These are phyloP conservation scores for Dascyllus trimaculatus DNA, from an alignment of 2,113 vertebrate genomes.

Conservation along the genomic window DNA sequence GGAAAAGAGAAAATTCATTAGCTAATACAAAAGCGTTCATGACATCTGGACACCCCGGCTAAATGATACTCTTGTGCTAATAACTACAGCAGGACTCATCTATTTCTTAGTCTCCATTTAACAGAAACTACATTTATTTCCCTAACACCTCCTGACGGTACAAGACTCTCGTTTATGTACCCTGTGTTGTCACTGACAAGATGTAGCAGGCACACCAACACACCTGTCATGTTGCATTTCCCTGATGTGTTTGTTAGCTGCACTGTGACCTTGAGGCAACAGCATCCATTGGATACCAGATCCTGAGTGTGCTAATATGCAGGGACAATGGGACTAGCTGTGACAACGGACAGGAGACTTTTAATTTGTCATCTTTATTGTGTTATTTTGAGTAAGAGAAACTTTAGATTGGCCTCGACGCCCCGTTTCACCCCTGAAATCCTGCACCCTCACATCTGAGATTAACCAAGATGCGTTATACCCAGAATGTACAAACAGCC, in stretches of 20 bases:
- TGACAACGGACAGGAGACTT: neutral
- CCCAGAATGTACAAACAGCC: too few species aligned
- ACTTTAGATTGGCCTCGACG: neutral
- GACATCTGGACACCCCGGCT: constrained; percentile 21
- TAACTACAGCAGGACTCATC: constrained; percentile 7
- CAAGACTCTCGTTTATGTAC: constrained; percentile 13
- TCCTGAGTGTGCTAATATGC: neutral
- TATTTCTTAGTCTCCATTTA: constrained; percentile 7
- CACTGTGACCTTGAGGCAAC: constrained; percentile 37
- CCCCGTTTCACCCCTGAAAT: too few species aligned
- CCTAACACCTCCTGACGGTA: neutral
- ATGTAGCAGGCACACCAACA: constrained; percentile 6
- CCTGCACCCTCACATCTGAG: too few species aligned
- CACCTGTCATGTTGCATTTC: constrained; percentile 25
- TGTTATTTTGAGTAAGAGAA: neutral
- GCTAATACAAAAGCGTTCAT: neutral
- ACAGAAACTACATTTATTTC: constrained; percentile 20
- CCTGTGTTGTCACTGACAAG: constrained; percentile 23
- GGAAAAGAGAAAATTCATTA: constrained; percentile 25
- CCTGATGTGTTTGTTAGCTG: constrained; percentile 40
- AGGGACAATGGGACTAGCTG: neutral
- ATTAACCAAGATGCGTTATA: too few species aligned
- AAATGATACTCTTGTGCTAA: constrained; percentile 25
- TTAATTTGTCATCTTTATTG: neutral
- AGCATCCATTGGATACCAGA: neutral